Evolutionary conservation across 2,113 vertebrate genomes (phyloP).

Genomic region (Marmota monax): DNA sequence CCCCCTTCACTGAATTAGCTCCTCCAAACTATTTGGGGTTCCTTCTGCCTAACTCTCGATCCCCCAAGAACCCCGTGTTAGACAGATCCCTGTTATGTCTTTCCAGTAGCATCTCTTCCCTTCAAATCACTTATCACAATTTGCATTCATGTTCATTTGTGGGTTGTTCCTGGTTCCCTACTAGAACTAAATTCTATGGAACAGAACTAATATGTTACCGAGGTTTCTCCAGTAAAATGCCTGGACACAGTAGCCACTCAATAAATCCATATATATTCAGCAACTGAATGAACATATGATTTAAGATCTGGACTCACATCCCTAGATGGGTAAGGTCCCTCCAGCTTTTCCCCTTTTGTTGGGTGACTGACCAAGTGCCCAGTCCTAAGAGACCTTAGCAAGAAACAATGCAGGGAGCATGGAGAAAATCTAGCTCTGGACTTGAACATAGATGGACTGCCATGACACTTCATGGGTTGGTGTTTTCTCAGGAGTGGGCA

Average conservation of each 20-base stretch:
- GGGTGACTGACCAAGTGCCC: background rate
- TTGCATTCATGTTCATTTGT: background rate
- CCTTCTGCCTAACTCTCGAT: background rate
- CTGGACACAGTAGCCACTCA: background rate
- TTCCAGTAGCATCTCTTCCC: background rate
- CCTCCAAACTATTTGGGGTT: background rate
- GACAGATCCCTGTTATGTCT: background rate
- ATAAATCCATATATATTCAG: conserved; percentile 5
- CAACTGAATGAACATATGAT: background rate
- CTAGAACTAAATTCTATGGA: background rate
- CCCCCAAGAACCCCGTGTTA: background rate
- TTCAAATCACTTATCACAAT: background rate
- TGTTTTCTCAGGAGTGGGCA: background rate
- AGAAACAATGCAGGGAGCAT: too few relatives aligned
- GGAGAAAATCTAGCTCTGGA: background rate
- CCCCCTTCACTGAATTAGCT: background rate
- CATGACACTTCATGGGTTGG: background rate
- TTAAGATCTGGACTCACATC: background rate
- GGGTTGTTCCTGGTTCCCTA: background rate
- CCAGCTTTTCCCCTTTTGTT: background rate
- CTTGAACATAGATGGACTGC: background rate
- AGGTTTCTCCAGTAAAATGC: background rate
- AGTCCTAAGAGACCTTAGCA: background rate
- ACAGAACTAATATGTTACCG: background rate
- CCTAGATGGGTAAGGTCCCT: background rate